These are phyloP conservation scores for Megaceryle maxima DNA, from an alignment of 2,113 vertebrate species.

Conservation along the genomic window DNA sequence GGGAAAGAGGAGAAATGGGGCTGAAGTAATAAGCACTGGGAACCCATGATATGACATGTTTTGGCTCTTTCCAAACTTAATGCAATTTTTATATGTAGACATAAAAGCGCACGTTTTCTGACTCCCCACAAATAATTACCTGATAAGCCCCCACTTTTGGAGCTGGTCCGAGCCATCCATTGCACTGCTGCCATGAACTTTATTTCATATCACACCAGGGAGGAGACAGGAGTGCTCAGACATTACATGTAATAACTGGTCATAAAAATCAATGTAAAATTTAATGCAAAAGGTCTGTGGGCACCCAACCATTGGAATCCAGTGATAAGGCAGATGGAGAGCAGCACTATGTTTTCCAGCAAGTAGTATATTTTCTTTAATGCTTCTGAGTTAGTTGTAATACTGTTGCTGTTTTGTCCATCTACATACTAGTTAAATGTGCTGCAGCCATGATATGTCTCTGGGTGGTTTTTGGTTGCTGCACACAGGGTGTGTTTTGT, in stretches of 20 bases:
- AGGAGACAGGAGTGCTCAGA: slow-evolving; percentile 45
- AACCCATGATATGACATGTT: slow-evolving; percentile 17
- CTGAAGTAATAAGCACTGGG: neutral
- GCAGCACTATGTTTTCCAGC: slow-evolving; percentile 1
- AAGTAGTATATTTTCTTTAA: slow-evolving; percentile 34
- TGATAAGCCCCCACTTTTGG: slow-evolving; percentile 44
- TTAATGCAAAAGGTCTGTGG: slow-evolving; percentile 66
- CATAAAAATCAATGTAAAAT: slow-evolving; percentile 70
- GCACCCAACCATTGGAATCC: slow-evolving; percentile 53
- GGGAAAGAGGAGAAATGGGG: neutral
- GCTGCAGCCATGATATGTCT: neutral
- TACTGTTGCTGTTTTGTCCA: slow-evolving; percentile 39
- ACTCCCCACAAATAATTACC: slow-evolving; percentile 49
- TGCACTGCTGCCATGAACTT: slow-evolving; percentile 63
- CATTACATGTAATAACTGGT: slow-evolving; percentile 44
- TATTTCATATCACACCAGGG: slow-evolving; percentile 72
- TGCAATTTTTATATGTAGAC: slow-evolving; percentile 60
- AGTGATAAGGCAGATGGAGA: slow-evolving; percentile 56
- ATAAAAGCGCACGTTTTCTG: slow-evolving; percentile 52
- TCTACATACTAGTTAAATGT: slow-evolving; percentile 18
- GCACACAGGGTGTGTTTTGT: neutral
- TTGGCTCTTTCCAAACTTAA: slow-evolving; percentile 51
- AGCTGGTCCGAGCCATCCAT: slow-evolving; percentile 59
- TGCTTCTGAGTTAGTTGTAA: neutral
- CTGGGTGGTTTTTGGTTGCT: neutral